phyloP scores from a whole-genome alignment of 2,888 invertebrate species.

The Lithophane leautieri region DNA sequence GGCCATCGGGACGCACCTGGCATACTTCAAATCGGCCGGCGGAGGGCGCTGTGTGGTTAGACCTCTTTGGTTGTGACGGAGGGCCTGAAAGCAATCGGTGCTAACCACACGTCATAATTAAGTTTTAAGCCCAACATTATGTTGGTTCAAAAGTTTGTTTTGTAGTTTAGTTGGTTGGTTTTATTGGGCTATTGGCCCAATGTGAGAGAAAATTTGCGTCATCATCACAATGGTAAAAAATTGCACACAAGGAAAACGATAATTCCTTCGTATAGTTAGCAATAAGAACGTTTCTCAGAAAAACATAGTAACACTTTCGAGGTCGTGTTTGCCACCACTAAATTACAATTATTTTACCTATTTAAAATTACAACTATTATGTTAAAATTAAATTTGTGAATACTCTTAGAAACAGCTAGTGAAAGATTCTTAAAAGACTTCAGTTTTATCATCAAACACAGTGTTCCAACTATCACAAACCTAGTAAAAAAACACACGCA shows the following conservation, averaged over 20 bases:
- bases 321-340: background rate
- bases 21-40: conserved; percentile 44
- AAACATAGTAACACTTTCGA: background rate
- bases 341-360: background rate
- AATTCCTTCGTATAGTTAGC: too few relatives aligned
- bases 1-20: conserved; percentile 68
- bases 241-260: too few relatives aligned
- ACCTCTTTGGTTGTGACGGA: conserved; percentile 46
- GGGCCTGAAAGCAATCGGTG: conserved; percentile 40
- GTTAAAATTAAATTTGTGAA: too few relatives aligned
- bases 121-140: conserved; percentile 45
- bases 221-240: background rate
- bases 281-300: background rate
- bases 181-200: background rate
- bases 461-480: background rate
- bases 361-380: too few relatives aligned
- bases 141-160: conserved; percentile 19
- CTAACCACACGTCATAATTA: conserved; percentile 53
- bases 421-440: background rate
- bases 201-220: background rate
- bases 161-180: background rate
- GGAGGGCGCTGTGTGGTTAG: conserved; percentile 57
- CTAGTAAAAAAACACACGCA: conserved; percentile 8
- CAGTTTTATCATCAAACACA: background rate
- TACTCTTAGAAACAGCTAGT: too few relatives aligned